Evolutionary conservation across 2,797 vertebrate genomes (phyloP).

Genomic region (Mycteria americana): DNA sequence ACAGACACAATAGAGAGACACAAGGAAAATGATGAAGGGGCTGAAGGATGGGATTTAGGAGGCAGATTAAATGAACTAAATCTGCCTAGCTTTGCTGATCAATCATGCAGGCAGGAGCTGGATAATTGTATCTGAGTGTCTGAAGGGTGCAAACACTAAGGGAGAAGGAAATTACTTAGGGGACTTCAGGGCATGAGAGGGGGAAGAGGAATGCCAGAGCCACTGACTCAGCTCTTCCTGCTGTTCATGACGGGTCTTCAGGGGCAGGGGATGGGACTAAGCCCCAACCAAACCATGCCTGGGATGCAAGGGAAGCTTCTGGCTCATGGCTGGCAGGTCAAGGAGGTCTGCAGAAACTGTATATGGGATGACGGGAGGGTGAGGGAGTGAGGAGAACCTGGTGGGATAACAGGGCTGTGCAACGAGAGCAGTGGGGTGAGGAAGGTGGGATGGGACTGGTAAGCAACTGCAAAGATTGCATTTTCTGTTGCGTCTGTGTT

Average conservation of each 20-base stretch:
- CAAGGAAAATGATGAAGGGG: background rate
- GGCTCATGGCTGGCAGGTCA: background rate
- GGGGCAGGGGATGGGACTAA: background rate
- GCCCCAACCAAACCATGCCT: fast-evolving
- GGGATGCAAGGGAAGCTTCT: background rate
- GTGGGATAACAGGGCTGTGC: fast-evolving
- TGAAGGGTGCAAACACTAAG: background rate
- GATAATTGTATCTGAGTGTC: background rate
- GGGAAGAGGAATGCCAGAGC: background rate
- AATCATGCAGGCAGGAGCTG: background rate
- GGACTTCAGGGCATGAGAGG: background rate
- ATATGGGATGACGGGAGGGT: background rate
- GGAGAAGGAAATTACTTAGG: background rate
- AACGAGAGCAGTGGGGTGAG: fast-evolving
- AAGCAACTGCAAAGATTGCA: background rate
- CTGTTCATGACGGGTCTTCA: fast-evolving
- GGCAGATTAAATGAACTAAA: slow-evolving; percentile 47
- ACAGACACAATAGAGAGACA: background rate
- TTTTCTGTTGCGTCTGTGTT: background rate
- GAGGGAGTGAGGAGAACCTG: background rate
- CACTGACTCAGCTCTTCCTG: background rate
- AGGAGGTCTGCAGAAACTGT: background rate
- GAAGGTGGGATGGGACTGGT: background rate
- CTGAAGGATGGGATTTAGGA: slow-evolving; percentile 40
- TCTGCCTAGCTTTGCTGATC: slow-evolving; percentile 42